Base-by-base conservation (phyloP, 2,797 vertebrate genomes). In the Philypnodon macrostomus region DNA sequence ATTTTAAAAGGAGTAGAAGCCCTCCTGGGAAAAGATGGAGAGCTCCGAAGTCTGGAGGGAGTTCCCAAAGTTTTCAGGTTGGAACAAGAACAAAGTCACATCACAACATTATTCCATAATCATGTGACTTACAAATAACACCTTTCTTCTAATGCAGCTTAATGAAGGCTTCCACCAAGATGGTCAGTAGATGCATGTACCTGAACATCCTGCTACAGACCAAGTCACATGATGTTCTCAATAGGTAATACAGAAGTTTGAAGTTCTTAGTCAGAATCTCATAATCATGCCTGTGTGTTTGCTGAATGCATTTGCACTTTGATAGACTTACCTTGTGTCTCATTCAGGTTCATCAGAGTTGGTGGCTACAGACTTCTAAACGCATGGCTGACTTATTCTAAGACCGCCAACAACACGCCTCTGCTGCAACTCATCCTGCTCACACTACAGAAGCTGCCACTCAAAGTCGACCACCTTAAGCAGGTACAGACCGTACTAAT, bases 151-250 rank as follows among this genome's bases (percentile, higher is more conserved):
- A 1, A 9, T 45, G 2, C 77, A 98, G 96, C 67, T 80, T 97
- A 1, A 98, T 98, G 96, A 98, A 98, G 81, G 93, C 93, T 10
- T 93, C 95, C 0, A 89, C 92, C 53, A 97, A 97, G 88, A 92
- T 98, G 93, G 96, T 97, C 77, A 95, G 95, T 59, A 91, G 95
- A 15, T 98, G 96, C 65, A 95, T 96, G 72, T 98, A 98, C 80
- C 80, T 98, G 56, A 98, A 96, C 78, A 94, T 98, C 73, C 74
- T 98, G 15, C 88, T 97, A 56, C 95, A 98, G 80, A 97, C 95
- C 0, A 92, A 91, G 1, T 90, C 94, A 1, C 91, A 93, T 0
- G 95, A 97, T 49, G 66, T 95, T 51, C 85, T 98, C 1, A 88
- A 92, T 58, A 91, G 92, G 95, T 98, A 77, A 73, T 89, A 16